phyloP scores from a whole-genome alignment of 2,113 vertebrate genomes.

The Entosphenus tridentatus region DNA sequence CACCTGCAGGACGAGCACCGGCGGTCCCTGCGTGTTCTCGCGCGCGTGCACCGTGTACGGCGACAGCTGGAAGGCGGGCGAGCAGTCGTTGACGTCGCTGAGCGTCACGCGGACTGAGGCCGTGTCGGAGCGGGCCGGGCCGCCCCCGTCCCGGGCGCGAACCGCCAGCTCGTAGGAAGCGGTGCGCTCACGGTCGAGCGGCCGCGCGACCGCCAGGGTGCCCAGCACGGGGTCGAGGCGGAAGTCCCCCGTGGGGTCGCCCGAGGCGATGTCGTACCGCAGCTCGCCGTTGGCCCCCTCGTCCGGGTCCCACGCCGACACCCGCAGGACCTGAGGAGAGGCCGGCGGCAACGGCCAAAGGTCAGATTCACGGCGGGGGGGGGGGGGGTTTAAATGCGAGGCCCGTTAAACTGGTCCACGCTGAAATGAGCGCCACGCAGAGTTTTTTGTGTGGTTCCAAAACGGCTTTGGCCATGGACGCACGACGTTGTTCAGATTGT shows the following conservation, averaged over 20 bases:
- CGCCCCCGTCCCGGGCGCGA: constrained; percentile 56
- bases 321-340: constrained; percentile 18
- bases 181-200: constrained; percentile 48
- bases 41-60: constrained; percentile 52
- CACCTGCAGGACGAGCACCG: constrained; percentile 59
- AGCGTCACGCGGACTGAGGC: constrained; percentile 41
- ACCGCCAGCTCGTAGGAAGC: constrained; percentile 40
- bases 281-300: constrained; percentile 76
- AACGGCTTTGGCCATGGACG: too few relatives aligned
- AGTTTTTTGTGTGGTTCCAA: too few relatives aligned
- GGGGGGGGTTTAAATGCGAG: too few relatives aligned
- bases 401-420: too few relatives aligned
- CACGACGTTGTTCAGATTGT: too few relatives aligned
- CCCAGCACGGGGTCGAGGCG: constrained; percentile 73
- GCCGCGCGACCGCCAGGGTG: constrained; percentile 50
- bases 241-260: constrained; percentile 39
- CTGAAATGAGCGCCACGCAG: too few relatives aligned
- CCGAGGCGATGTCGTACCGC: constrained; percentile 39
- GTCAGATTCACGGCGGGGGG: too few relatives aligned
- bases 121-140: constrained; percentile 43
- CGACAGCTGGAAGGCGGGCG: constrained; percentile 58
- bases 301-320: constrained; percentile 46
- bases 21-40: constrained; percentile 47
- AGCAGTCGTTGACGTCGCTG: constrained; percentile 58
- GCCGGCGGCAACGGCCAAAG: too few relatives aligned